Base-by-base conservation (phyloP, 2,113 vertebrate genomes). In the Toxostoma redivivum region DNA sequence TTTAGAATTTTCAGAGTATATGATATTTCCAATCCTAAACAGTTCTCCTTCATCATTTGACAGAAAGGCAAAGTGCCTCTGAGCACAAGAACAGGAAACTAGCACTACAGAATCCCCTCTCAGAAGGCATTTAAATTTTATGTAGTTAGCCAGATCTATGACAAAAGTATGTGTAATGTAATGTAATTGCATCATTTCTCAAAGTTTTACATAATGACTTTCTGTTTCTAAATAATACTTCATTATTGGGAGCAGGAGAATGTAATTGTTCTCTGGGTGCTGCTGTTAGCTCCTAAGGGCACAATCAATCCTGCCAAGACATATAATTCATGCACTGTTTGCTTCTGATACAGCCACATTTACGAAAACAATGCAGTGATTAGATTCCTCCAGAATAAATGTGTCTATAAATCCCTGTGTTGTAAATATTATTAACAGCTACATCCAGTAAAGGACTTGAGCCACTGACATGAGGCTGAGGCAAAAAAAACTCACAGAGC, bases 241-340 rank as follows among this genome's bases (percentile, higher is more conserved):
- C 85, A 81, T 94, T 96, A 86, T 7, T 86, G 82, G 81, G 64
- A 96, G 50, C 64, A 38, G 76, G 51, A 85, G 92, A 78, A 86
- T 18, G 38, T 70, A 94, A 96, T 95, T 96, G 90, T 95, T 96
- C 87, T 93, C 94, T 94, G 60, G 95, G 92, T 88, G 81, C 94
- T 93, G 74, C 84, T 87, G 85, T 80, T 96, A 92, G 94, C 58
- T 97, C 92, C 95, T 94, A 86, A 80, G 90, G 94, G 95, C 67
- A 82, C 0, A 0, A 96, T 96, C 93, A 94, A 62, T 96, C 87
- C 94, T 94, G 79, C 60, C 0, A 7, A 96, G 90, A 84, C 85
- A 30, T 8, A 94, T 92, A 82, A 96, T 88, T 95, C 93, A 93
- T 90, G 88, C 76, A 60, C 92, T 93, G 90, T 81, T 96, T 95